These are phyloP conservation scores for Erebia ligea DNA, from an alignment of 2,888 invertebrate species.

Conservation along the genomic window DNA sequence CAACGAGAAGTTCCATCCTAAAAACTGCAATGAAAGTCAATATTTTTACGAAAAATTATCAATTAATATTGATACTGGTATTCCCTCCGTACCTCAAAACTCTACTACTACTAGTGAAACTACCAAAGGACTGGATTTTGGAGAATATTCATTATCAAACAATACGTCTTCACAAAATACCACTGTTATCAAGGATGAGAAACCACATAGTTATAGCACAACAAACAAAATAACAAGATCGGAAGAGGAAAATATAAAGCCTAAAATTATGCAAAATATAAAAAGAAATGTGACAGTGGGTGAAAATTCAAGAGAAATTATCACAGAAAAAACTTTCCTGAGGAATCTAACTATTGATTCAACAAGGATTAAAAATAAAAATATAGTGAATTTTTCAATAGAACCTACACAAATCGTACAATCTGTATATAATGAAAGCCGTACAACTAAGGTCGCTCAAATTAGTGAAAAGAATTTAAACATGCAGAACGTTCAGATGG, in stretches of 20 bases:
- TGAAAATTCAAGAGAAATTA: not conserved
- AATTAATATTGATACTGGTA: not conserved
- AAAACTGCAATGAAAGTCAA: conserved; percentile 1
- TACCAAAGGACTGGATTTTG: not conserved
- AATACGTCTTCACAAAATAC: not conserved
- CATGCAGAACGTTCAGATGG: not conserved
- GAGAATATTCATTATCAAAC: not conserved
- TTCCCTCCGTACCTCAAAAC: too few species aligned
- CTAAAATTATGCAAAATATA: not conserved
- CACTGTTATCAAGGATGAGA: not conserved
- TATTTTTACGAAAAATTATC: not conserved
- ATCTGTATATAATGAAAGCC: not conserved
- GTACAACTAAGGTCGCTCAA: not conserved
- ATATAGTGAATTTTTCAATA: not conserved
- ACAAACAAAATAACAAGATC: not conserved
- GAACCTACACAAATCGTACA: not conserved
- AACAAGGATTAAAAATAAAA: not conserved
- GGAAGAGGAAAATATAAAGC: not conserved
- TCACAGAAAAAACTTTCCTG: not conserved
- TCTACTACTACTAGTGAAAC: not conserved
- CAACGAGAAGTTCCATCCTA: not conserved
- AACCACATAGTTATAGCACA: not conserved
- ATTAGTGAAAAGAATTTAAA: not conserved
- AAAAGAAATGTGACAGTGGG: not conserved
- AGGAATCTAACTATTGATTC: not conserved